phyloP scores from a whole-genome alignment of 2,797 vertebrate species.

The Dendrocincla fuliginosa region DNA sequence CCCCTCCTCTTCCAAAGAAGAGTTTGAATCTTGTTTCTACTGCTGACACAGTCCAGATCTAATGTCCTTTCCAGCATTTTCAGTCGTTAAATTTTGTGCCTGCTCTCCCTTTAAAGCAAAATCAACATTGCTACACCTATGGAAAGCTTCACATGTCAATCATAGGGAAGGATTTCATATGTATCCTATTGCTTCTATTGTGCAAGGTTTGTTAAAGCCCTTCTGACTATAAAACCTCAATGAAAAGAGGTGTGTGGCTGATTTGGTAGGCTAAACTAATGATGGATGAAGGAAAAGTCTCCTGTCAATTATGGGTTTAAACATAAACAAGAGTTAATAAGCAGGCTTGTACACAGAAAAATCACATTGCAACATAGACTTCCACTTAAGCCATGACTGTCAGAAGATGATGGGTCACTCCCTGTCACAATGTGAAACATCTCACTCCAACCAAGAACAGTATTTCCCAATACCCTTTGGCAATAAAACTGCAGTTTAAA shows the following conservation, averaged over 20 bases:
- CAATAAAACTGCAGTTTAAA: conserved; percentile 6
- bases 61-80: neutral
- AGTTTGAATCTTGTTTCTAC: neutral
- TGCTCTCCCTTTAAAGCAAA: neutral
- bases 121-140: neutral
- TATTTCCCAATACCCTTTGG: neutral
- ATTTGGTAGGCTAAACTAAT: neutral
- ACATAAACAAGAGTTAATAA: neutral
- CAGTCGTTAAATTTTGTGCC: neutral
- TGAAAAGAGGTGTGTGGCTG: neutral
- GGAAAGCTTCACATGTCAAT: neutral
- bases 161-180: neutral
- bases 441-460: neutral
- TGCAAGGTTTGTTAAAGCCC: neutral
- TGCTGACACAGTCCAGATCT: neutral
- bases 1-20: neutral
- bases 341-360: neutral
- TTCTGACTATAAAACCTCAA: neutral
- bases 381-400: neutral
- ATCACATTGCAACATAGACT: accelerated
- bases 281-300: neutral
- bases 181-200: neutral
- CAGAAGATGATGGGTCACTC: neutral
- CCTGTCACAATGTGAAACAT: neutral
- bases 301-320: neutral